Evolutionary conservation across 2,888 invertebrate genomes (phyloP).

Genomic region (Himalopsyche tibetana): DNA sequence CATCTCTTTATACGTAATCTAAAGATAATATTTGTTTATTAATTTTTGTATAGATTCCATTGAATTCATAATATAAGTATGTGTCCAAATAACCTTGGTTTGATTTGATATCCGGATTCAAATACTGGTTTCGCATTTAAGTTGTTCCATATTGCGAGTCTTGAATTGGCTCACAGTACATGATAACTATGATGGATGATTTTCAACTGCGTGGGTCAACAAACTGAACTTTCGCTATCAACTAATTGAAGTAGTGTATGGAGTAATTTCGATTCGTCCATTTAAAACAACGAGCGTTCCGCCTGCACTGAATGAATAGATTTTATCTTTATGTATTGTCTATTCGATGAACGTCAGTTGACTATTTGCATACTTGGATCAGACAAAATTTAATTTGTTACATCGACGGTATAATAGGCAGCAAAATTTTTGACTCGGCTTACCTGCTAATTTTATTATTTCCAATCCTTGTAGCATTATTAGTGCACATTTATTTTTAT

Average conservation of each 20-base stretch:
- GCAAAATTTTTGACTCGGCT: background rate
- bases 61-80: background rate
- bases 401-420: background rate
- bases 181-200: background rate
- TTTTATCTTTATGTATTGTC: conserved; percentile 61
- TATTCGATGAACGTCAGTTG: background rate
- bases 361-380: background rate
- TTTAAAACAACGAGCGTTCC: conserved; percentile 4
- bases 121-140: conserved; percentile 7
- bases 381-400: background rate
- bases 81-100: conserved; percentile 26
- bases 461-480: no score
- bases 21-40: no score
- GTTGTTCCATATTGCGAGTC: background rate
- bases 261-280: conserved; percentile 39
- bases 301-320: background rate
- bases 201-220: conserved; percentile 49
- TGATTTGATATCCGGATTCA: conserved; percentile 52
- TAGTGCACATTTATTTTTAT: no score
- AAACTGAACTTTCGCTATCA: conserved; percentile 52
- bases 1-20: no score
- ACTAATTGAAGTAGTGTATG: conserved; percentile 24
- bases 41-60: no score
- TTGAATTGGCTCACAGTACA: background rate
- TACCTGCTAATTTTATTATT: background rate